Evolutionary conservation across 2,888 invertebrate genomes (phyloP).

Genomic region (Drosophila melanosoma): DNA sequence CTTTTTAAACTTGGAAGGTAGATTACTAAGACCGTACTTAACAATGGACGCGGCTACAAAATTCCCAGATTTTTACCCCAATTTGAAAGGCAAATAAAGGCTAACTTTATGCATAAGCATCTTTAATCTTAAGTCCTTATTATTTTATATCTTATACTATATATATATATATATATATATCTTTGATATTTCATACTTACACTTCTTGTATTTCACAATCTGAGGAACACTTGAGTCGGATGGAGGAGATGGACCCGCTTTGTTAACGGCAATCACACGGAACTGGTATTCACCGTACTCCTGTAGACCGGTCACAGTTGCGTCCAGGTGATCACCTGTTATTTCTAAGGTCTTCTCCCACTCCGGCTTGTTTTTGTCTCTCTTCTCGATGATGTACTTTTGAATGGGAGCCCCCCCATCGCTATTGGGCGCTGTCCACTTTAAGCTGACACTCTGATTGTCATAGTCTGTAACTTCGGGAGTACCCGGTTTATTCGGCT

Average conservation of each 20-base stretch:
- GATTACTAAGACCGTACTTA: too few relatives aligned
- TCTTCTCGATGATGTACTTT: conserved; percentile 97
- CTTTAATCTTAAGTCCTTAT: neutral
- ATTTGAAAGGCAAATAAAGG: too few relatives aligned
- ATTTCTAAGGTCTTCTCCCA: conserved; percentile 94
- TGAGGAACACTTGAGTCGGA: conserved; percentile 96
- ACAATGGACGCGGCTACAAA: too few relatives aligned
- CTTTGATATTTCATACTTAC: conserved; percentile 87
- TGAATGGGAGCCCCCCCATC: conserved; percentile 99
- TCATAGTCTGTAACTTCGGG: conserved; percentile 97
- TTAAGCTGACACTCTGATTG: conserved; percentile 96
- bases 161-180: neutral
- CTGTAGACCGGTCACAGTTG: conserved; percentile 92
- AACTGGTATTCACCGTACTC: conserved; percentile 97
- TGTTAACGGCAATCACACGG: conserved; percentile 95
- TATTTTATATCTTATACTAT: neutral
- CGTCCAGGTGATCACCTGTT: conserved; percentile 90
- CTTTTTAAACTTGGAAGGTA: too few relatives aligned
- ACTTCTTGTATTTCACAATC: conserved; percentile 93
- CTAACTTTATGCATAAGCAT: neutral
- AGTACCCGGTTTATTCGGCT: conserved; percentile 95
- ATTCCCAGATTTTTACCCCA: too few relatives aligned
- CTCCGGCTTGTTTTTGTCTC: conserved; percentile 93
- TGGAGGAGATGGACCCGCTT: conserved; percentile 95
- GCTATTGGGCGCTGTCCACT: conserved; percentile 95